Conservation (phyloP, 2,113 vertebrate species). For the Otolemur garnettii region DNA sequence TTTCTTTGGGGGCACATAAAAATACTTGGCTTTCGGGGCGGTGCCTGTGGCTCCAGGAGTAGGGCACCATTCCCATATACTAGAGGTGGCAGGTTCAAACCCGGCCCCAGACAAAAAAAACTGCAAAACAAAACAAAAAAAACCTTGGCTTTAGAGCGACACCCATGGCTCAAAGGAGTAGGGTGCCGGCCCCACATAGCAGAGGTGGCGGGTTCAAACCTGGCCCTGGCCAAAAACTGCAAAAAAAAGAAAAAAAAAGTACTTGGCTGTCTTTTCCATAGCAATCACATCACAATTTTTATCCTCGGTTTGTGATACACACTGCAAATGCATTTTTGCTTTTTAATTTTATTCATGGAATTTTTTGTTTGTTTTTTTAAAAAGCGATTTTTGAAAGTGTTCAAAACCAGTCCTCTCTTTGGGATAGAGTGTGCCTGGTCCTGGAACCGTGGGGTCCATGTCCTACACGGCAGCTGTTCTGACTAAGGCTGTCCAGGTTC, state of each 20-base stretch:
- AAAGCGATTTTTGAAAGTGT: neutral
- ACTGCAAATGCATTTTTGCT: neutral
- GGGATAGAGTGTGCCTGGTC: fast-evolving
- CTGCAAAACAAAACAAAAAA: no score
- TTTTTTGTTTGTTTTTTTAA: neutral
- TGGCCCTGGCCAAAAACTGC: no score
- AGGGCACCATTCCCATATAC: no score
- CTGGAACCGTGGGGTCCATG: no score
- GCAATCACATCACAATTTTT: neutral
- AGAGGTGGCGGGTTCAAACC: no score
- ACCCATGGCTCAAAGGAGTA: no score
- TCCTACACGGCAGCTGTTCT: neutral
- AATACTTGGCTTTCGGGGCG: neutral
- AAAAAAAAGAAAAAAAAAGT: no score
- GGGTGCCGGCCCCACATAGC: no score
- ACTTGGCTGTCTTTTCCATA: neutral
- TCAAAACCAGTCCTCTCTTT: neutral
- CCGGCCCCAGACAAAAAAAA: no score
- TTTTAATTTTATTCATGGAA: neutral
- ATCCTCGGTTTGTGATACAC: neutral
- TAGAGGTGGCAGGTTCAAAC: no score
- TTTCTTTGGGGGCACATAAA: neutral
- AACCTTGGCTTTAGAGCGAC: no score
- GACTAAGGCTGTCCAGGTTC: neutral
- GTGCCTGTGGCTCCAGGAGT: no score